Evolutionary conservation across 2,888 invertebrate genomes (phyloP).

Genomic region (Raillietiella orientalis): DNA sequence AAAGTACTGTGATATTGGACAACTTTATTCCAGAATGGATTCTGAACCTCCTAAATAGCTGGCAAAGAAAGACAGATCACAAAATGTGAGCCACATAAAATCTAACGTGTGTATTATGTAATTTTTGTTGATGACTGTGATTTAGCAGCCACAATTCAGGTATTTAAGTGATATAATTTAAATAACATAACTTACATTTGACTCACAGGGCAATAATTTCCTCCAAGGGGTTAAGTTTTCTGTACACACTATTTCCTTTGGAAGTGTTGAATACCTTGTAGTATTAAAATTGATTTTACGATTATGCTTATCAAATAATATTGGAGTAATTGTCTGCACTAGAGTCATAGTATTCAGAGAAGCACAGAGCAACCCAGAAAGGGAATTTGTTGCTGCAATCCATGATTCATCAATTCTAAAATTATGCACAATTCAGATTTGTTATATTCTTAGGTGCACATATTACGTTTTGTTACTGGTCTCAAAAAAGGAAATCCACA

Average conservation of each 20-base stretch:
- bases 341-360: slow-evolving; percentile 75
- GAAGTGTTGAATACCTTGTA: slow-evolving; percentile 49
- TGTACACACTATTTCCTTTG: slow-evolving; percentile 86
- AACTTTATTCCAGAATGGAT: too few relatives aligned
- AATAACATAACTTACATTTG: slow-evolving; percentile 23
- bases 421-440: slow-evolving; percentile 6
- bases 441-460: slow-evolving; percentile 7
- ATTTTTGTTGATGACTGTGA: too few relatives aligned
- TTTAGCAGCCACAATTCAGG: too few relatives aligned
- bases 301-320: slow-evolving; percentile 9
- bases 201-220: slow-evolving; percentile 77
- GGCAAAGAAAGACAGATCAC: too few relatives aligned
- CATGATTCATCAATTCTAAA: slow-evolving; percentile 45
- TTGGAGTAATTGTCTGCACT: slow-evolving; percentile 48
- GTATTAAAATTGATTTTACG: slow-evolving; percentile 6
- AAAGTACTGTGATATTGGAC: too few relatives aligned
- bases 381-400: slow-evolving; percentile 54
- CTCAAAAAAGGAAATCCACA: slow-evolving; percentile 62
- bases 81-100: too few relatives aligned
- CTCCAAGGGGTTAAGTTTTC: slow-evolving; percentile 98
- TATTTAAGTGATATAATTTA: too few relatives aligned
- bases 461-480: slow-evolving; percentile 18
- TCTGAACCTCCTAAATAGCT: too few relatives aligned
- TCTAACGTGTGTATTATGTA: too few relatives aligned
- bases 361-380: slow-evolving; percentile 83